These are phyloP conservation scores for Harmothoe impar DNA, from an alignment of 2,888 invertebrate species.

Conservation along the genomic window DNA sequence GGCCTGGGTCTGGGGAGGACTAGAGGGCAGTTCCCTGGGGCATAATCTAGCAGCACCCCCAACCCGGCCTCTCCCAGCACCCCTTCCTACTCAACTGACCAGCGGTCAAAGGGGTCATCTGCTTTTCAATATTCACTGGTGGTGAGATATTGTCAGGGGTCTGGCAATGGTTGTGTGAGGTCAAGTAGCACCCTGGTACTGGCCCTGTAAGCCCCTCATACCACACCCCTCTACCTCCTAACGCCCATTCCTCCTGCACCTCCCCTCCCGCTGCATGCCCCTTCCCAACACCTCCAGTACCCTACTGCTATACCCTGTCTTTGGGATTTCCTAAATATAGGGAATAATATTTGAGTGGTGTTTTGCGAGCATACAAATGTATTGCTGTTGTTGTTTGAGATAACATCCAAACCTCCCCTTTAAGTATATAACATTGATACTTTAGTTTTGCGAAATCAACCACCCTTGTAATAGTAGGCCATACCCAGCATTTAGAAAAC, in stretches of 20 bases:
- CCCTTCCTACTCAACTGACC: not conserved
- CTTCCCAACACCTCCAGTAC: not conserved
- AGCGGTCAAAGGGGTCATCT: not conserved
- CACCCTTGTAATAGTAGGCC: too few relatives aligned
- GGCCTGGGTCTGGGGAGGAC: too few relatives aligned
- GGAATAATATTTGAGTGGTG: too few relatives aligned
- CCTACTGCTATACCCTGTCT: too few relatives aligned
- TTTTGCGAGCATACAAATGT: too few relatives aligned
- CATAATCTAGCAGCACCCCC: not conserved
- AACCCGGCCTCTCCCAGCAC: not conserved
- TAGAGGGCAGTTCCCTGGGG: not conserved
- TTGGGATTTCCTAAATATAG: too few relatives aligned
- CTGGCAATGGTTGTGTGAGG: not conserved
- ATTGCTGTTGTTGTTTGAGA: too few relatives aligned
- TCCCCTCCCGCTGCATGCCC: not conserved
- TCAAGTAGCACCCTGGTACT: not conserved
- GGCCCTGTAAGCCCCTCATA: not conserved
- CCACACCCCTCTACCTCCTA: not conserved
- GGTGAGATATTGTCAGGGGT: not conserved
- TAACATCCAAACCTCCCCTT: too few relatives aligned
- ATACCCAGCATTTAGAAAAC: too few relatives aligned
- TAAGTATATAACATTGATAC: too few relatives aligned
- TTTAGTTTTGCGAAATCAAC: too few relatives aligned
- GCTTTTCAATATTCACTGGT: constrained; percentile 19
- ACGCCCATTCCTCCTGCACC: not conserved